phyloP scores from a whole-genome alignment of 2,113 vertebrate genomes.

The Okapia johnstoni region DNA sequence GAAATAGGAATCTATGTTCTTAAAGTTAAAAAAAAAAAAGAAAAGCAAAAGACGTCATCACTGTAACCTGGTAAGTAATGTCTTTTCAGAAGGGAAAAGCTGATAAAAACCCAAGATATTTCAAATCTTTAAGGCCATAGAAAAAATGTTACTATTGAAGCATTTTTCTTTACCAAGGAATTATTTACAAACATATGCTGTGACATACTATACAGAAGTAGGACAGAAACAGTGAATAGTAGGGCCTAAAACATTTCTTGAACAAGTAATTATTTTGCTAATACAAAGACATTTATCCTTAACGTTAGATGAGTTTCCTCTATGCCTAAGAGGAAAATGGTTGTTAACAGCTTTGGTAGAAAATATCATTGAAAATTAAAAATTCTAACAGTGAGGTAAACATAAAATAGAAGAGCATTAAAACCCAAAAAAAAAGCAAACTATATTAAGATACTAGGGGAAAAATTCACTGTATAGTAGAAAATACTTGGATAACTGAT shows the following conservation, averaged over 20 bases:
- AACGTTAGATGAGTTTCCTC: not conserved
- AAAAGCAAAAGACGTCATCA: not conserved
- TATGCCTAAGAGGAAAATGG: not conserved
- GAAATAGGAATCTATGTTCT: not conserved
- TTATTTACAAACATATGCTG: not conserved
- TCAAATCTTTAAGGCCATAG: not conserved
- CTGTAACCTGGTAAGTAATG: not conserved
- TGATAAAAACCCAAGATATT: not conserved
- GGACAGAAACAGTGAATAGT: not conserved
- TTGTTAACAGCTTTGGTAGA: not conserved
- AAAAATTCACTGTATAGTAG: not conserved
- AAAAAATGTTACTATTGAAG: not conserved
- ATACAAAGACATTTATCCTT: not conserved
- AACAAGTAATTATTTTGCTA: not conserved
- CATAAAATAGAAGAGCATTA: not conserved
- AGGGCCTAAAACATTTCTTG: not conserved
- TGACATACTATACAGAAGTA: not conserved
- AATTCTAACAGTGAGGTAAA: not conserved
- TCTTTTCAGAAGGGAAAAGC: not conserved
- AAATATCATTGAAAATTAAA: conserved; percentile 10
- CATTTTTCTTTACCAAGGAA: not conserved
- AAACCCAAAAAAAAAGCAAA: not conserved
- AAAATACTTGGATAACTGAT: not conserved
- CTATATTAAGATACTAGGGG: not conserved
- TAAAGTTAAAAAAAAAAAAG: not conserved